phyloP scores from a whole-genome alignment of 2,113 vertebrate genomes.

The Prietella phreatophila region DNA sequence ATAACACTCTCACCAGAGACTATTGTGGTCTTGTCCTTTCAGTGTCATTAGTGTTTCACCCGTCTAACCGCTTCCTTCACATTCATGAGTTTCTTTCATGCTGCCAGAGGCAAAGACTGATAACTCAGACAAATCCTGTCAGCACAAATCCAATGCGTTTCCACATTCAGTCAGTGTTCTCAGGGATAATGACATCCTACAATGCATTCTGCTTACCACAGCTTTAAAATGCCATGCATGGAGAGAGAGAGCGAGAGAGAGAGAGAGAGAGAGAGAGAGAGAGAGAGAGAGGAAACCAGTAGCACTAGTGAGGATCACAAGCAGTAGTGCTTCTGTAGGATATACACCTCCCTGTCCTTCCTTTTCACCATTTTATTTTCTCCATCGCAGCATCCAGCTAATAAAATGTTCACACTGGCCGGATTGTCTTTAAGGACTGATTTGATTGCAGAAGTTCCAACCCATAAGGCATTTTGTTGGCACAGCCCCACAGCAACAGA shows the following conservation, averaged over 20 bases:
- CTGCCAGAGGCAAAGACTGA: conserved; percentile 50
- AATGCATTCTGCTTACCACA: conserved; percentile 43
- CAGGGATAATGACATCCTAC: conserved; percentile 53
- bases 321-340: conserved; percentile 8
- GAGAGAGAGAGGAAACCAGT: neutral
- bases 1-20: neutral
- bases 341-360: neutral
- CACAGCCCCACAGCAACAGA: neutral
- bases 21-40: conserved; percentile 33
- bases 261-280: conserved; percentile 1
- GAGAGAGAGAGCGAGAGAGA: neutral
- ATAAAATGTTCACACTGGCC: neutral
- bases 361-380: neutral
- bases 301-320: conserved; percentile 22
- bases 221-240: conserved; percentile 45
- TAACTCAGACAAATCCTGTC: conserved; percentile 55
- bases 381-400: neutral
- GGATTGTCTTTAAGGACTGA: conserved; percentile 10
- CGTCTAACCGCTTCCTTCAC: conserved; percentile 26
- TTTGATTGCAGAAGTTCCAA: conserved; percentile 26
- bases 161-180: conserved; percentile 50
- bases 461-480: conserved; percentile 14
- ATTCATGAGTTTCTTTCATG: conserved; percentile 40
- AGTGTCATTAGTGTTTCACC: conserved; percentile 45
- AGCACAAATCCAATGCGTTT: conserved; percentile 53